Evolutionary conservation across 1,140 invertebrate genomes (phyloP), one percentile per base, ranked within the genome.

Genomic region (Hypothenemus hampei): DNA sequence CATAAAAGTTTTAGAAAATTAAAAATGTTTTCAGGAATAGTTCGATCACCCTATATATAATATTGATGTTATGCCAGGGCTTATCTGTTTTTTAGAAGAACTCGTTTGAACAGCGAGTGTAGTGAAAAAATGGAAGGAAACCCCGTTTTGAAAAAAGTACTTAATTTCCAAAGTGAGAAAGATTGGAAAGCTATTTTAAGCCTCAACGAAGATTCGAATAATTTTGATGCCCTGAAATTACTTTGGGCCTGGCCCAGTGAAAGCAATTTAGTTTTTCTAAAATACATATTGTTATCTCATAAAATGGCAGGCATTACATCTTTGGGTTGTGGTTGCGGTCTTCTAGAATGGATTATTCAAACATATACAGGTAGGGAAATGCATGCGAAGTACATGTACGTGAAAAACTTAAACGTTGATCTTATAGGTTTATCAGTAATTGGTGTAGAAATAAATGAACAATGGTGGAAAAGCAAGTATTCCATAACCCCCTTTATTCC

Each of bases 391-490:
- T n/a, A n/a, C n/a, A n/a, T n/a, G n/a, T n/a, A n/a, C n/a, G n/a
- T n/a, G n/a, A n/a, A n/a, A n/a, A n/a, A n/a, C n/a, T n/a, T n/a
- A n/a, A n/a, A n/a, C n/a, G n/a, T n/a, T n/a, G 8, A 45, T 3
- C 7, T 35, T 68, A 18, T 54, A 79, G 75, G 72, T 43, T 60
- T 74, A 3, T 50, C 70, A 4, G 63, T 78, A 3, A 65, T 72
- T 39, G 81, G 81, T 5, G 60, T 81, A 35, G 81, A 84, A 75
- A 66, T 80, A 6, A 81, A 83, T 66, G 66, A 72, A 36, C 69
- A 69, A 3, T 84, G 81, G 81, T 84, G 82, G 81, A 64, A 66
- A 20, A 79, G 79, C 60, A 74, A 71, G 57, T 82, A 83, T 63
- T 75, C 78, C 4, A 73, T 77, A 21, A 73, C 76, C 0, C 63